phyloP scores from a whole-genome alignment of 2,113 vertebrate genomes.

The Collichthys lucidus region DNA sequence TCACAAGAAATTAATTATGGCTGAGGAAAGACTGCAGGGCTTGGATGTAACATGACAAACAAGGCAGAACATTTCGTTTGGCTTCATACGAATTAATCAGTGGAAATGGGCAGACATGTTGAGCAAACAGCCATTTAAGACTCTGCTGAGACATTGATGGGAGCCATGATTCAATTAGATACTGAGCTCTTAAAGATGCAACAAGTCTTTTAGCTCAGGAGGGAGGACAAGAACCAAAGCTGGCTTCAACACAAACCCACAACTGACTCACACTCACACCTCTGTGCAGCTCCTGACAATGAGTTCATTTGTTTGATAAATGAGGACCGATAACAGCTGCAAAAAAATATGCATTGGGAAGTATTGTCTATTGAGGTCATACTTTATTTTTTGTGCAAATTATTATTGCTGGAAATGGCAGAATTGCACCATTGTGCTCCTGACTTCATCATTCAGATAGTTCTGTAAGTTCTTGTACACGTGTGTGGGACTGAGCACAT shows the following conservation, averaged over 20 bases:
- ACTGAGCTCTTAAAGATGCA: conserved; percentile 71
- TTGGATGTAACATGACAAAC: conserved; percentile 82
- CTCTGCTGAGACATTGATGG: conserved; percentile 80
- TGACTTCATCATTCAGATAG: not conserved
- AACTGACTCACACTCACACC: conserved; percentile 12
- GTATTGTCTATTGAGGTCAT: not conserved
- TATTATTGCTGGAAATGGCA: not conserved
- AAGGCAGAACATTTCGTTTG: conserved; percentile 88
- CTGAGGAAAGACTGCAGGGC: conserved; percentile 58
- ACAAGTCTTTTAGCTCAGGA: conserved; percentile 67
- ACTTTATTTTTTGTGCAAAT: not conserved
- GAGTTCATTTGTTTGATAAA: not conserved
- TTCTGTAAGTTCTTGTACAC: not conserved
- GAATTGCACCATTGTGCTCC: not conserved
- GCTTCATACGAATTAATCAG: conserved; percentile 87
- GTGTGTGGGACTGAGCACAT: not conserved
- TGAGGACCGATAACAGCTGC: not conserved
- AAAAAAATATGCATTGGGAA: not conserved
- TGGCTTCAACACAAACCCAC: conserved; percentile 15
- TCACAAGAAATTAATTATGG: conserved; percentile 45
- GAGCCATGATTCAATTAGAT: conserved; percentile 86
- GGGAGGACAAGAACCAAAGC: conserved; percentile 44
- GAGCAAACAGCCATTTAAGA: conserved; percentile 83
- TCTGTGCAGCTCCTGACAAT: not conserved
- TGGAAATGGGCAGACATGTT: conserved; percentile 80